These are phyloP conservation scores for Opisthograptis luteolata DNA, from an alignment of 2,888 invertebrate genomes.

Conservation along the genomic window DNA sequence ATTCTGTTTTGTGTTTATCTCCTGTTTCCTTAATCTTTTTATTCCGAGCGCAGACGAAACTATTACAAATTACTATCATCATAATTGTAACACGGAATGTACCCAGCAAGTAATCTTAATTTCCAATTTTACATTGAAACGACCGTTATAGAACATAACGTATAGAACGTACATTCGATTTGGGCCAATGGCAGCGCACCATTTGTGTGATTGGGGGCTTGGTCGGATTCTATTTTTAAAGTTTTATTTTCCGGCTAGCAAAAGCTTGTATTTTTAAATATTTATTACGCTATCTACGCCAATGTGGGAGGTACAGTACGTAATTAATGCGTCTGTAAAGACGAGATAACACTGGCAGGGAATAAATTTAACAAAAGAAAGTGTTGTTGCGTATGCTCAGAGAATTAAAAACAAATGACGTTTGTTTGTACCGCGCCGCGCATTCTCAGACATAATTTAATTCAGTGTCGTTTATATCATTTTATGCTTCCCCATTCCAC, in stretches of 20 bases:
- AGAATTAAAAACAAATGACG: conserved; percentile 1
- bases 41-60: background rate
- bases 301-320: conserved; percentile 7
- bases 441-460: conserved; percentile 2
- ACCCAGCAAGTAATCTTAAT: background rate
- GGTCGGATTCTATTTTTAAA: conserved; percentile 44
- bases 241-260: conserved; percentile 30
- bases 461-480: background rate
- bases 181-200: conserved; percentile 40
- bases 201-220: conserved; percentile 60
- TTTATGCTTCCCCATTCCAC: background rate
- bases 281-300: conserved; percentile 16
- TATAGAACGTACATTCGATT: conserved; percentile 40
- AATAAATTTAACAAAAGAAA: background rate
- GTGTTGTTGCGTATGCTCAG: background rate
- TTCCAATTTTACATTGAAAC: conserved; percentile 23
- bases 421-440: background rate
- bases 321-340: conserved; percentile 1
- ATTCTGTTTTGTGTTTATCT: background rate
- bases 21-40: conserved; percentile 1
- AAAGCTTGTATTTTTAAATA: conserved; percentile 40
- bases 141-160: conserved; percentile 32
- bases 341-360: background rate
- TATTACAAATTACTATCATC: conserved; percentile 3
- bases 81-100: conserved; percentile 2